Conservation (phyloP, 2,113 vertebrate genomes). For the Chiloscyllium plagiosum region DNA sequence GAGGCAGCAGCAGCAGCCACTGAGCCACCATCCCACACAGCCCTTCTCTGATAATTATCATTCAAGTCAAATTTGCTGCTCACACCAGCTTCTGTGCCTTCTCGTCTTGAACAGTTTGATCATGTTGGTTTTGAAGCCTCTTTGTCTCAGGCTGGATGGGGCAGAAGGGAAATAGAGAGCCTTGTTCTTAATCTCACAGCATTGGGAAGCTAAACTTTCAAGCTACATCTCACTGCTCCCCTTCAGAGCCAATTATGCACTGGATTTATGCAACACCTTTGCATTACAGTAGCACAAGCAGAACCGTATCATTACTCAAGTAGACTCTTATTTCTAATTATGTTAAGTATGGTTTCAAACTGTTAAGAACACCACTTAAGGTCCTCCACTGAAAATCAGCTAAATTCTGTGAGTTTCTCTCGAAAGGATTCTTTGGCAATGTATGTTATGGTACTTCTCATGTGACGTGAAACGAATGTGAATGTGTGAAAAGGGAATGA, state of each 20-base stretch:
- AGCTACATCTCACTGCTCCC: not conserved
- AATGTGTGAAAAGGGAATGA: not conserved
- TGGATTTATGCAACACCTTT: not conserved
- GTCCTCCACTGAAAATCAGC: not conserved
- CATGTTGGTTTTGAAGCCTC: not conserved
- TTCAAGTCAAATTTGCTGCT: not conserved
- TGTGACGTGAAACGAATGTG: not conserved
- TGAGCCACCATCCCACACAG: not conserved
- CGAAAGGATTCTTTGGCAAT: not conserved
- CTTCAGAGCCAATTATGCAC: not conserved
- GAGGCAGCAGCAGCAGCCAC: too few species aligned
- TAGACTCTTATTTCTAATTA: not conserved
- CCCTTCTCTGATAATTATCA: not conserved
- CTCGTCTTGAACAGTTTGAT: not conserved
- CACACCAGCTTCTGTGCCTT: not conserved
- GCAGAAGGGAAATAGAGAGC: too few species aligned
- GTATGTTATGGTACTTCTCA: not conserved
- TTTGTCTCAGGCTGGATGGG: not conserved
- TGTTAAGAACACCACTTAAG: not conserved
- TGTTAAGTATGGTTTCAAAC: not conserved
- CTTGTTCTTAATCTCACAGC: too few species aligned
- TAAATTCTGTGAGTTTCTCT: not conserved
- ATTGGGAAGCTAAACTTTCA: too few species aligned
- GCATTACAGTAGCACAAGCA: not conserved
- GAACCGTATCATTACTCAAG: not conserved